Conservation (phyloP, 1,140 invertebrate species). For the Probaryconus sp. region DNA sequence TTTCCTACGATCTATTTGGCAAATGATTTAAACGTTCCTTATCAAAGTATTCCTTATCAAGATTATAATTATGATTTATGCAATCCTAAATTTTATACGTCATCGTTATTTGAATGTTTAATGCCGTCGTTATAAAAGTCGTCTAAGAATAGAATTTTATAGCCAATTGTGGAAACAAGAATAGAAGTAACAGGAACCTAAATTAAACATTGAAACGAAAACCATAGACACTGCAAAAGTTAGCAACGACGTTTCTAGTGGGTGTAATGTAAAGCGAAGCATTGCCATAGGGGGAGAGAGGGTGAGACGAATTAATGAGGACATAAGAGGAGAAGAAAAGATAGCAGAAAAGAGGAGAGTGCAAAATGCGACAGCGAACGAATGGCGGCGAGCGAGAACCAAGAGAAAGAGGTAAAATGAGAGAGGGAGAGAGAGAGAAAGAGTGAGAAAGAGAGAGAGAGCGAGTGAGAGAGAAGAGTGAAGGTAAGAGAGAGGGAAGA, state of each 20-base stretch:
- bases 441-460: conserved; percentile 12
- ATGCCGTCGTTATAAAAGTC: too few species aligned
- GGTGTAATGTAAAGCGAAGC: conserved; percentile 12
- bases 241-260: too few species aligned
- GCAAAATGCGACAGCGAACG: conserved; percentile 33
- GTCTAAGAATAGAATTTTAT: too few species aligned
- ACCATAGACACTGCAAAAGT: too few species aligned
- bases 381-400: conserved; percentile 18
- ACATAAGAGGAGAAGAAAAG: conserved; percentile 37
- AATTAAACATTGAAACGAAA: too few species aligned
- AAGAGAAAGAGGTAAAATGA: conserved; percentile 29
- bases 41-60: too few species aligned
- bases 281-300: neutral
- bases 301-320: conserved; percentile 51
- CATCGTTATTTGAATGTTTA: too few species aligned
- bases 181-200: too few species aligned
- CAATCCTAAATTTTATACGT: too few species aligned
- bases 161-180: neutral
- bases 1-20: too few species aligned
- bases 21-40: too few species aligned
- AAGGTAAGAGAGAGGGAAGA: conserved; percentile 36
- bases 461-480: conserved; percentile 22
- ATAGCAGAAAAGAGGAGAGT: conserved; percentile 23
- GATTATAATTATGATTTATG: too few species aligned
- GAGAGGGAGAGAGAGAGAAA: conserved; percentile 23